Conservation (phyloP, 2,888 invertebrate species). For the Hybos culiciformis region DNA sequence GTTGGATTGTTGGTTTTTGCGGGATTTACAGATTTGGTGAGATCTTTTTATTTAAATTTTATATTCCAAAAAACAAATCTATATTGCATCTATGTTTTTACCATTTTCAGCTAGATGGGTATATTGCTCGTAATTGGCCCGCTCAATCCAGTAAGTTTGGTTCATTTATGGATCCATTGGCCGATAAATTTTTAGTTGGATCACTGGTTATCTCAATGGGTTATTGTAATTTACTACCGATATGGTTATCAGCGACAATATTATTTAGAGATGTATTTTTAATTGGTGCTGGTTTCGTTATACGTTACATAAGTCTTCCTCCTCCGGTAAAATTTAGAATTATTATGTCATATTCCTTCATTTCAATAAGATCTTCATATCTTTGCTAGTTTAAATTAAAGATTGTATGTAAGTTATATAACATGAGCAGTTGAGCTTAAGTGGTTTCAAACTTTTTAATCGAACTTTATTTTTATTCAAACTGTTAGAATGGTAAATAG, state of each 20-base stretch:
- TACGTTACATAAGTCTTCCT: conserved; percentile 79
- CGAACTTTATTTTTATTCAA: too few relatives aligned
- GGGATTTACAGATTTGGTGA: conserved; percentile 86
- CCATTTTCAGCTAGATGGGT: conserved; percentile 70
- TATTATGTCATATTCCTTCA: too few relatives aligned
- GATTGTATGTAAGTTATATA: background rate
- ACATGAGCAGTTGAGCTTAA: too few relatives aligned
- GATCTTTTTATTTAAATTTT: too few relatives aligned
- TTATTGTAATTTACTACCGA: conserved; percentile 71
- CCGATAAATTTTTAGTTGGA: conserved; percentile 88
- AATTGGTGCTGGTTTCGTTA: conserved; percentile 73
- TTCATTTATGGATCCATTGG: conserved; percentile 90
- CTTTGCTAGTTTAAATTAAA: background rate
- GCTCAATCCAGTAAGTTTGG: conserved; percentile 88
- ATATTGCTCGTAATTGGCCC: conserved; percentile 85
- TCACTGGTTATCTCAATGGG: conserved; percentile 79
- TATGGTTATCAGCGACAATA: conserved; percentile 66
- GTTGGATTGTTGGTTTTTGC: conserved; percentile 71
- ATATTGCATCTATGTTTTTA: background rate
- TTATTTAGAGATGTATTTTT: conserved; percentile 70
- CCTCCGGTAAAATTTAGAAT: conserved; percentile 56
- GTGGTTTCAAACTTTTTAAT: too few relatives aligned
- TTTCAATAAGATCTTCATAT: background rate
- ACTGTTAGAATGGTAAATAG: too few relatives aligned
- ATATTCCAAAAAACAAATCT: background rate